Base-by-base conservation (phyloP, 2,113 vertebrate species). In the Camelus bactrianus region DNA sequence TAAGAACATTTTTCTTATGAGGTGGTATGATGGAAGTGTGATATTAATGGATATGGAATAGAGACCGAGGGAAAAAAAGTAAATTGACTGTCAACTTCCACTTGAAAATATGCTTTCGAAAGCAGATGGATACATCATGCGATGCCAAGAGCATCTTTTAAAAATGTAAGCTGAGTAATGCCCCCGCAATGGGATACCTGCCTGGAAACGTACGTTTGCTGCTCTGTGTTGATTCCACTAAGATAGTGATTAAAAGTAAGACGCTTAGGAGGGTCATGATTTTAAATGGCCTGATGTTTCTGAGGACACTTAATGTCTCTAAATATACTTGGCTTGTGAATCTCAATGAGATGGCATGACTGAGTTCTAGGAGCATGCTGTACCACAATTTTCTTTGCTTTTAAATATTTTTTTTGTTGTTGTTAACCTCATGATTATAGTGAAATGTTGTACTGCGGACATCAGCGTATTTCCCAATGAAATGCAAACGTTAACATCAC, bases 361-460 rank as follows among this genome's bases (percentile, higher is more conserved):
- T 9, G 3, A 4, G 5, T 42, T 42, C 6, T 13, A 3, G 2
- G 0, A 2, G 1, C 2, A 0, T 10, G 15, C 26, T 3, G 5
- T 3, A 8, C 2, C 5, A 6, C 12, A 2, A 26, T 9, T 12
- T 11, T 17, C 26, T 35, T 54, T 72, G n/a, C 24, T 52, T 58
- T 64, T 28, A 50, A 80, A 26, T 15, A 32, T 9, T 4, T 70
- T 38, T 16, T 50, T 35, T 35, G 35, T 35, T 35, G 35, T 35
- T 26, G n/a, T 58, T 48, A 14, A 26, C 38, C 24, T 48, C 17
- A 19, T 7, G 2, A 67, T 46, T n/a, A 28, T 17, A 26, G 38
- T 4, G 17, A 9, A 64, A 32, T 26, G 6, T 64, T 10, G 4
- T 12, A 3, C 0, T 2, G 17, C 12, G 48, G 19, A 26, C 12